These are phyloP conservation scores for Pterocles orientalis DNA, from an alignment of 2,113 vertebrate species.

Conservation along the genomic window DNA sequence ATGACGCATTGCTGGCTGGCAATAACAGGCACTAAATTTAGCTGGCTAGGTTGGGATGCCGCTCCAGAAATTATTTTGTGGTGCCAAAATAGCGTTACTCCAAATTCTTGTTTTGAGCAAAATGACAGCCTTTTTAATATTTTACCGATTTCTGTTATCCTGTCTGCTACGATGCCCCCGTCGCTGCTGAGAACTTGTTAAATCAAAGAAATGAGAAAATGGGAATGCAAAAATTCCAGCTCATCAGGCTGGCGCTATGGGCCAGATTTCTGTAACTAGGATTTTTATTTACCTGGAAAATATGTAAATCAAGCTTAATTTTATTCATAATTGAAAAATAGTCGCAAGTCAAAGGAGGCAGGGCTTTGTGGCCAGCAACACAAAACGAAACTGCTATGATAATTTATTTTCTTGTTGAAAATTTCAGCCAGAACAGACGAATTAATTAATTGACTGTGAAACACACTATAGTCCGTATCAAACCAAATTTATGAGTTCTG, in stretches of 20 bases:
- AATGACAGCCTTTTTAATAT: background rate
- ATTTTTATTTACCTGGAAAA: background rate
- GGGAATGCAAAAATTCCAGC: background rate
- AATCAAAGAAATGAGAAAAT: background rate
- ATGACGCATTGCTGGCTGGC: accelerated
- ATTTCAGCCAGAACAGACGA: background rate
- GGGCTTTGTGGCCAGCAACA: background rate
- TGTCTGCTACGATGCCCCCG: accelerated
- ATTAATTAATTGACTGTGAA: too few species aligned
- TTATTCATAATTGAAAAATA: background rate
- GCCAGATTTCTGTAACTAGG: background rate
- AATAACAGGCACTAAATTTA: accelerated
- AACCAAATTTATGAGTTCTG: background rate
- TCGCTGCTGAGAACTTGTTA: background rate
- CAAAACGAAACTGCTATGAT: background rate
- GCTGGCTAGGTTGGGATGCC: background rate
- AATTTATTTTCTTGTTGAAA: background rate
- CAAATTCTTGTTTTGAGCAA: background rate
- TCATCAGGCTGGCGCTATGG: background rate
- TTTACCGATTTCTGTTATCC: background rate
- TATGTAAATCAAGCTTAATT: background rate
- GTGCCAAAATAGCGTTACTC: background rate
- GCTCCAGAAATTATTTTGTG: accelerated
- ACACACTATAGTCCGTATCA: background rate
- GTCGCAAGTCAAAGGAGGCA: background rate